These are phyloP conservation scores for Monoplex corrugatus DNA, from an alignment of 2,888 invertebrate genomes.

Conservation along the genomic window DNA sequence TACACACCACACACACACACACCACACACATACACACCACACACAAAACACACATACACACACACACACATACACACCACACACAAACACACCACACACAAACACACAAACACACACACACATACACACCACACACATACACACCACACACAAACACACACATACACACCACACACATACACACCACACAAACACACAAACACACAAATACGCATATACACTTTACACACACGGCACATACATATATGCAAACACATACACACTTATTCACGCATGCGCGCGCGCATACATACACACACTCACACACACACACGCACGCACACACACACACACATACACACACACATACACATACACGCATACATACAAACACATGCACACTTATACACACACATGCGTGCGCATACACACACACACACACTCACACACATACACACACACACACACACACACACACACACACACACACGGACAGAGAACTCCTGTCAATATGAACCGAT, in stretches of 20 bases:
- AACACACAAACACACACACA: background rate
- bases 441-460: slow-evolving; percentile 16
- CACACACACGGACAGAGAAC: background rate
- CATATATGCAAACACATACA: no score
- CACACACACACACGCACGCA: background rate
- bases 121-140: no score
- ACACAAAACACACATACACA: slow-evolving; percentile 12
- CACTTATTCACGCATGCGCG: background rate
- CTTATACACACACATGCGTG: background rate
- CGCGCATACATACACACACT: background rate
- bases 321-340: background rate
- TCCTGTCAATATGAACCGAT: no score
- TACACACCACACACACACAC: slow-evolving; percentile 13
- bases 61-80: background rate
- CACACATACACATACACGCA: background rate
- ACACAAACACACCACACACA: background rate
- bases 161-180: background rate
- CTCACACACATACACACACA: slow-evolving; percentile 31
- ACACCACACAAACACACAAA: background rate
- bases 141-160: no score
- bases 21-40: slow-evolving; percentile 10
- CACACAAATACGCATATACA: background rate
- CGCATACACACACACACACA: slow-evolving; percentile 11
- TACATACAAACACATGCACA: background rate
- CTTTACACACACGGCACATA: no score